A percentile compares a stretch with the other conserved stretches of the same genome.
Evolutionary conservation across 2,113 vertebrate genomes (phyloP).

Genomic region (Pangasianodon hypophthalmus): DNA sequence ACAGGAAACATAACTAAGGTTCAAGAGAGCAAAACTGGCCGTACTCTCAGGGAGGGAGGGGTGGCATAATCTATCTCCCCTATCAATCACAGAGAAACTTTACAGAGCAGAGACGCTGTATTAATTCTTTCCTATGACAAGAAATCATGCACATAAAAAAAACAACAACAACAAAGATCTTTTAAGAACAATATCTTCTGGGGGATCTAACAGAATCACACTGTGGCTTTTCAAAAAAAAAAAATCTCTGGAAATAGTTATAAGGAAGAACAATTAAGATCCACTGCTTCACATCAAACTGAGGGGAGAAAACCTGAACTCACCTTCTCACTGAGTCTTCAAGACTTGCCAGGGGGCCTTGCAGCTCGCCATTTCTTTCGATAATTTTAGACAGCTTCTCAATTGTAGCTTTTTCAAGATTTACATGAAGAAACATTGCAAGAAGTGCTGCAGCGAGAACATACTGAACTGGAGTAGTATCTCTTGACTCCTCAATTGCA

Average conservation of each 20-base stretch:
- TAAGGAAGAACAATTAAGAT: background rate
- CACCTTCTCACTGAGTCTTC: background rate
- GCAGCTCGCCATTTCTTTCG: background rate
- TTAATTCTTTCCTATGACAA: too few species aligned
- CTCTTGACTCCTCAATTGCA: background rate
- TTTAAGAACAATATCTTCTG: too few species aligned
- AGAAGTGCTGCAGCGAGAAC: conserved; percentile 33
- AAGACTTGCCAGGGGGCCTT: background rate
- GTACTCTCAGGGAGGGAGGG: too few species aligned
- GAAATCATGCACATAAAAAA: too few species aligned
- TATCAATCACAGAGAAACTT: too few species aligned
- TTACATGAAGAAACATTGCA: background rate
- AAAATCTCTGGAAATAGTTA: background rate
- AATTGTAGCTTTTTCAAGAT: background rate
- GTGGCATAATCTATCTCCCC: too few species aligned
- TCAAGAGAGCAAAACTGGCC: too few species aligned
- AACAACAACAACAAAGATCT: too few species aligned
- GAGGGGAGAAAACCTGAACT: background rate
- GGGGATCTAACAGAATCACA: background rate
- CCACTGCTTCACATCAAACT: background rate
- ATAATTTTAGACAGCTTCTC: conserved; percentile 9
- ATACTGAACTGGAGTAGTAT: background rate
- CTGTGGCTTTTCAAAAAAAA: too few species aligned
- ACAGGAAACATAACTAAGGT: too few species aligned
- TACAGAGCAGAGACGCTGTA: too few species aligned